Evolutionary conservation across 2,797 vertebrate species (phyloP).

Genomic region (Amazona finschi): DNA sequence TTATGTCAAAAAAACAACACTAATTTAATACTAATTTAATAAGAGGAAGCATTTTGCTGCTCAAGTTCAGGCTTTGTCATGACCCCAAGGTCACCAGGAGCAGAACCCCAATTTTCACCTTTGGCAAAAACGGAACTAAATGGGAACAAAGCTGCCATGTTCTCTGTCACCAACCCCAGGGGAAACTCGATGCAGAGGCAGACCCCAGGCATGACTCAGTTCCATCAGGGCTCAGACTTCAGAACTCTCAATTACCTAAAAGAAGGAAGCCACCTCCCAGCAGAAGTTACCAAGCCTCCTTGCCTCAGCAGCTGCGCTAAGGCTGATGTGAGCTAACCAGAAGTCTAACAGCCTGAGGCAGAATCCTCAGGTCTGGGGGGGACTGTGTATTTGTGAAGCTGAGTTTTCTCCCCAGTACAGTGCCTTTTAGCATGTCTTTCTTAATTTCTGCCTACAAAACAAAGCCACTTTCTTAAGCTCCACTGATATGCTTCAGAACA

Average conservation of each 20-base stretch:
- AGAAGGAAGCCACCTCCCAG: neutral
- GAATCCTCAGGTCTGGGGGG: neutral
- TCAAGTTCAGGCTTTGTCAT: neutral
- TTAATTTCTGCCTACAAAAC: neutral
- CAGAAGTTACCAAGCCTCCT: neutral
- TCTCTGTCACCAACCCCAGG: neutral
- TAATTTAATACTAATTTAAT: neutral
- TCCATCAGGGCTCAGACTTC: neutral
- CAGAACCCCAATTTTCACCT: neutral
- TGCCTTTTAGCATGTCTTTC: neutral
- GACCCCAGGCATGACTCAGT: neutral
- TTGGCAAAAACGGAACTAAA: neutral
- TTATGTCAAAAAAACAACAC: neutral
- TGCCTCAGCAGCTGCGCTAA: neutral
- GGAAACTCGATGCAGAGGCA: neutral
- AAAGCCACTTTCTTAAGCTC: neutral
- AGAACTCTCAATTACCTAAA: neutral
- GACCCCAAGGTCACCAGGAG: rapidly evolving
- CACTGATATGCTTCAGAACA: neutral
- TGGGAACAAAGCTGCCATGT: neutral
- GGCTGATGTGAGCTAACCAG: neutral
- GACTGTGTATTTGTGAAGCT: neutral
- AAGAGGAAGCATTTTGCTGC: neutral
- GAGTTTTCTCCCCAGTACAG: neutral
- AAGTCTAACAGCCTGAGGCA: neutral